phyloP scores from a whole-genome alignment of 2,888 invertebrate genomes.

The Toxonevra muliebris region DNA sequence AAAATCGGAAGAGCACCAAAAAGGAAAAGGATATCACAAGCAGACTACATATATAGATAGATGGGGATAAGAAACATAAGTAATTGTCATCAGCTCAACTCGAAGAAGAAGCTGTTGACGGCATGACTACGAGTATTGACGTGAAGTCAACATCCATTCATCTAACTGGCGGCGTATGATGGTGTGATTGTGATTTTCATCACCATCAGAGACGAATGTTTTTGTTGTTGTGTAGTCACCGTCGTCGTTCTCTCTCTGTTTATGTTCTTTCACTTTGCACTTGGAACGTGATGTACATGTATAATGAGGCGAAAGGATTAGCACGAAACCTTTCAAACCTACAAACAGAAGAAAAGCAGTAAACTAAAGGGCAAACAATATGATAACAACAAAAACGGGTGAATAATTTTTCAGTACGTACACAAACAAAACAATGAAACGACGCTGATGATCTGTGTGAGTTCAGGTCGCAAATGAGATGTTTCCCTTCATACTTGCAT shows the following conservation, averaged over 20 bases:
- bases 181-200: background rate
- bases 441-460: background rate
- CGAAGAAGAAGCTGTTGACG: too few relatives aligned
- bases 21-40: constrained; percentile 13
- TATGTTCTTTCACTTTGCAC: constrained; percentile 1
- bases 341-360: background rate
- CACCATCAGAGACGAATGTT: background rate
- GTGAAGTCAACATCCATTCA: too few relatives aligned
- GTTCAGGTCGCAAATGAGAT: constrained; percentile 29
- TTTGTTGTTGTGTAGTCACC: constrained; percentile 3
- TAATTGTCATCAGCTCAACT: constrained; percentile 12
- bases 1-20: background rate
- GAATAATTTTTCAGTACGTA: background rate
- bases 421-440: background rate
- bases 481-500: constrained; percentile 26
- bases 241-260: constrained; percentile 16
- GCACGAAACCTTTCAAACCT: constrained; percentile 16
- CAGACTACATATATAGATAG: constrained; percentile 9
- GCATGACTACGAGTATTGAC: too few relatives aligned
- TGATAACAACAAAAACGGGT: background rate
- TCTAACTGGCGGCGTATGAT: too few relatives aligned
- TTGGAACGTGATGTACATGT: constrained; percentile 36
- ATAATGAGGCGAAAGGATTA: constrained; percentile 38
- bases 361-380: constrained; percentile 21
- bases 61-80: background rate